phyloP scores from a whole-genome alignment of 2,113 vertebrate species.

The Phrynocephalus versicolor region DNA sequence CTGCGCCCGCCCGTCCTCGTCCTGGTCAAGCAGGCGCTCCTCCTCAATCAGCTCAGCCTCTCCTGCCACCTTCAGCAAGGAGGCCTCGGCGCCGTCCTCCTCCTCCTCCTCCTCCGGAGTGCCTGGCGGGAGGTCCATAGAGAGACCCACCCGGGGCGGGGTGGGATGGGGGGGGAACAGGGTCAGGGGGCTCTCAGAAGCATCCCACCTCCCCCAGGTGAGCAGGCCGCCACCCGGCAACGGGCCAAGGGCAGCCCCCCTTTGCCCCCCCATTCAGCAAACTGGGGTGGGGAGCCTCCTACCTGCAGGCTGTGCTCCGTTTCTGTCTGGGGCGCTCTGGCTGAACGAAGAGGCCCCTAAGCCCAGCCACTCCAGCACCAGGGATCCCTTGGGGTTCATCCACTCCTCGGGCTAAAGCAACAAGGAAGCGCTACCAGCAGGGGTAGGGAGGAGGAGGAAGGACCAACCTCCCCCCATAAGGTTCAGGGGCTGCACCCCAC shows the following conservation, averaged over 20 bases:
- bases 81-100: conserved; percentile 64
- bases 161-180: no score
- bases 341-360: conserved; percentile 72
- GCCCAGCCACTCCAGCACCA: conserved; percentile 88
- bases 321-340: conserved; percentile 26
- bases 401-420: conserved; percentile 67
- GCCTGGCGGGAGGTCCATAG: conserved; percentile 46
- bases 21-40: conserved; percentile 86
- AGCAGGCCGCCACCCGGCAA: no score
- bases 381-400: conserved; percentile 61
- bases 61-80: conserved; percentile 82
- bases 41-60: conserved; percentile 89
- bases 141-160: no score
- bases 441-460: neutral
- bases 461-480: no score
- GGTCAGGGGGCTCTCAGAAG: no score
- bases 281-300: conserved; percentile 25
- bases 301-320: neutral
- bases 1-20: conserved; percentile 50
- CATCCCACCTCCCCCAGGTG: no score
- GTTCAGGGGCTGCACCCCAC: no score
- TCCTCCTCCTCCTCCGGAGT: conserved; percentile 62
- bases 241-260: neutral
- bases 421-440: conserved; percentile 57
- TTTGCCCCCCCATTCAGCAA: neutral